Conservation (phyloP, 2,113 vertebrate genomes). For the Carassius carassius region DNA sequence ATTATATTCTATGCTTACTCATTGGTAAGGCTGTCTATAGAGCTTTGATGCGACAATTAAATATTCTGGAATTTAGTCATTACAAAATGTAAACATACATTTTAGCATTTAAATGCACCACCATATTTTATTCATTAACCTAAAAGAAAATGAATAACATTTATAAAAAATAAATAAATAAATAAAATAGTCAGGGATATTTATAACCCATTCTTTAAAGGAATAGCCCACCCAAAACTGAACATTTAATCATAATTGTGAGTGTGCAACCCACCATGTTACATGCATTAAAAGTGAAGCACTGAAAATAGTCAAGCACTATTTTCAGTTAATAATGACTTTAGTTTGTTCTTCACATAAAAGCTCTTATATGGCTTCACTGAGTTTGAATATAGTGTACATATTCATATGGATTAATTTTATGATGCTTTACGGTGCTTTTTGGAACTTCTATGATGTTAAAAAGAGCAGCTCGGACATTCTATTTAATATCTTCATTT, state of each 20-base stretch:
- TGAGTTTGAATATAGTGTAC: not conserved
- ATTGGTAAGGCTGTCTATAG: not conserved
- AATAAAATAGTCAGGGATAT: slow-evolving; percentile 12
- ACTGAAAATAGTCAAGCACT: no score
- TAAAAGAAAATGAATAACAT: not conserved
- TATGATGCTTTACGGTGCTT: no score
- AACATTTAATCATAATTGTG: no score
- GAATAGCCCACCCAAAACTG: not conserved
- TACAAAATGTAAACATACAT: slow-evolving; percentile 15
- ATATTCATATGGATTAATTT: not conserved
- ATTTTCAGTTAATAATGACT: not conserved
- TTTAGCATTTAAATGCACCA: not conserved
- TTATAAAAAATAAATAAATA: not conserved
- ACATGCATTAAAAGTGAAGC: no score
- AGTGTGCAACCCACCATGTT: not conserved
- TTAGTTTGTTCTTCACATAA: not conserved
- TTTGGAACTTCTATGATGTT: not conserved
- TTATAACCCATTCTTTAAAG: not conserved
- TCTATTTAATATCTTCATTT: not conserved
- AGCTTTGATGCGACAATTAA: slow-evolving; percentile 19
- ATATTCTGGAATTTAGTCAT: slow-evolving; percentile 18
- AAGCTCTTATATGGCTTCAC: not conserved
- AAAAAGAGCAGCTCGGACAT: not conserved
- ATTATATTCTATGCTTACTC: slow-evolving; percentile 9
- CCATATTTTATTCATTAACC: not conserved